A percentile compares a stretch with the other conserved stretches of the same genome.
Evolutionary conservation across 1,140 invertebrate genomes (phyloP).

Genomic region (Physella acuta): DNA sequence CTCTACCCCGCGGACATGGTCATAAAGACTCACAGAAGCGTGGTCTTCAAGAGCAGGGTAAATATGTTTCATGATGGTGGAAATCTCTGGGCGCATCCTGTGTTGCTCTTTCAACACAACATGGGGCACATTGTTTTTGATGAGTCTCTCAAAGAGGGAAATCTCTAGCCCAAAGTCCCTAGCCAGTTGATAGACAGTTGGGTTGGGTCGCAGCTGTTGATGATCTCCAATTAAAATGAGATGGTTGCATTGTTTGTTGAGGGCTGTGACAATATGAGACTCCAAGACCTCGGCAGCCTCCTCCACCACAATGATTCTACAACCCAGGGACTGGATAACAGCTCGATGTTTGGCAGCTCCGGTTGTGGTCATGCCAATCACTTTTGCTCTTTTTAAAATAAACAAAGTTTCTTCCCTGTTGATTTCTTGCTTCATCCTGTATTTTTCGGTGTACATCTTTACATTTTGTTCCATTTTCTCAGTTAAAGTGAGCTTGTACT

Average conservation of each 20-base stretch:
- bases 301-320: constrained; percentile 47
- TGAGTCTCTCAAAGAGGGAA: constrained; percentile 59
- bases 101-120: constrained; percentile 46
- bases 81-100: constrained; percentile 55
- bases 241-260: constrained; percentile 73
- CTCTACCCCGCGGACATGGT: constrained; percentile 49
- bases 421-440: constrained; percentile 10
- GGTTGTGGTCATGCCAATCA: constrained; percentile 51
- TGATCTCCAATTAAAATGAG: constrained; percentile 72
- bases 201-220: constrained; percentile 61
- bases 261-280: constrained; percentile 47
- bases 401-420: constrained; percentile 1
- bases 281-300: constrained; percentile 55
- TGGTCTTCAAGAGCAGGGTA: constrained; percentile 57
- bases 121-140: constrained; percentile 53
- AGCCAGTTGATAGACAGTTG: constrained; percentile 55
- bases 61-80: constrained; percentile 56
- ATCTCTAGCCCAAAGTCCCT: constrained; percentile 56
- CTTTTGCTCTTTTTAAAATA: constrained; percentile 19
- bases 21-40: constrained; percentile 43
- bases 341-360: constrained; percentile 40
- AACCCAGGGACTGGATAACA: constrained; percentile 33
- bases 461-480: background rate
- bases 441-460: background rate
- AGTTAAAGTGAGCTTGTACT: constrained; percentile 16